Evolutionary conservation across 92 coral and sea anemone species (phyloP).

Genomic region (Paramuricea clavata): DNA sequence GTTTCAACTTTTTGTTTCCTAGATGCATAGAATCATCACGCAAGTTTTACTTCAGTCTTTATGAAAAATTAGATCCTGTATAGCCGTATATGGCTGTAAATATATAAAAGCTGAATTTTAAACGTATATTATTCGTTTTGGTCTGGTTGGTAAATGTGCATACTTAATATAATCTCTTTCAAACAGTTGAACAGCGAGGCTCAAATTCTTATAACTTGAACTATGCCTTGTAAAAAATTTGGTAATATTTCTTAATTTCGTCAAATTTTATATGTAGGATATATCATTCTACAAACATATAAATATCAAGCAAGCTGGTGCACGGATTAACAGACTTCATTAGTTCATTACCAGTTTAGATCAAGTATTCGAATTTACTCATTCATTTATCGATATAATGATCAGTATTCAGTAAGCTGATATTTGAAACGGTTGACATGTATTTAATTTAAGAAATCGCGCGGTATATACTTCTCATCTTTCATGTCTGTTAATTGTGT

Average conservation of each 20-base stretch:
- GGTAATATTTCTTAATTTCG: background rate
- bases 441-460: constrained; percentile 7
- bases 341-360: background rate
- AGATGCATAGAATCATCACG: background rate
- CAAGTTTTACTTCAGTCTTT: background rate
- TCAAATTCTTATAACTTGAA: too few species aligned
- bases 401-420: background rate
- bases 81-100: background rate
- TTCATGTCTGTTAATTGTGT: constrained; percentile 18
- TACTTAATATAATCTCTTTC: background rate
- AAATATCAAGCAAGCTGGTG: background rate
- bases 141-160: background rate
- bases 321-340: background rate
- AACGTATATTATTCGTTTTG: background rate
- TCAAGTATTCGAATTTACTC: background rate
- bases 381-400: background rate
- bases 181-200: background rate
- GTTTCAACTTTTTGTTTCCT: background rate
- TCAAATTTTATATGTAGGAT: too few species aligned
- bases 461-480: constrained; percentile 42
- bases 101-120: background rate
- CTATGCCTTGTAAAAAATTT: background rate
- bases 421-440: constrained; percentile 31
- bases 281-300: background rate
- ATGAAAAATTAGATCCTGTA: background rate